A percentile compares a stretch with the other conserved stretches of the same genome.
phyloP scores from a whole-genome alignment of 1,140 invertebrate genomes.

The Parasteatoda tepidariorum region DNA sequence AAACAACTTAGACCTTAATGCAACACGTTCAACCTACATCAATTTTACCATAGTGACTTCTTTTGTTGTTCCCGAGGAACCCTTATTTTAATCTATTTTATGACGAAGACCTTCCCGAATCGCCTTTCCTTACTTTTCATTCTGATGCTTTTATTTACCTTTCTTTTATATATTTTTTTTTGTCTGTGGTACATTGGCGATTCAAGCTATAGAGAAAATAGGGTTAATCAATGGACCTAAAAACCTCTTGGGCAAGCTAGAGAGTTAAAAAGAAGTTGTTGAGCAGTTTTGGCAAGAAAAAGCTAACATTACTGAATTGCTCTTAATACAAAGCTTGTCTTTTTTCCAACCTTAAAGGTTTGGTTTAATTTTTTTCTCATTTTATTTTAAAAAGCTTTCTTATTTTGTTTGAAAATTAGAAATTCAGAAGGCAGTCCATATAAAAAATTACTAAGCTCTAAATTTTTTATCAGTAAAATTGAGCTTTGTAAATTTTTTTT shows the following conservation, averaged over 20 bases:
- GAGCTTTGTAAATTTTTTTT: too few species aligned
- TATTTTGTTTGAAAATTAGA: too few species aligned
- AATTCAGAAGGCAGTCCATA: too few species aligned
- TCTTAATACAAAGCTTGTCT: constrained; percentile 35
- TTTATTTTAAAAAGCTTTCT: too few species aligned
- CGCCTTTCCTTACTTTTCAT: constrained; percentile 35
- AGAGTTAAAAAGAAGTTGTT: constrained; percentile 36
- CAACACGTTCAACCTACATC: constrained; percentile 40
- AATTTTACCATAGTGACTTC: constrained; percentile 2
- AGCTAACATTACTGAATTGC: constrained; percentile 53
- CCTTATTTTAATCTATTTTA: constrained; percentile 57
- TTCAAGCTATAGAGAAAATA: constrained; percentile 45
- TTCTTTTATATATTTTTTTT: constrained; percentile 15
- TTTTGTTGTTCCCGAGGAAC: neutral
- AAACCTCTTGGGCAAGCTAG: constrained; percentile 7
- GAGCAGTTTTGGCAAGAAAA: constrained; percentile 27
- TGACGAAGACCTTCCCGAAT: constrained; percentile 23
- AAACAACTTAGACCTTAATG: neutral
- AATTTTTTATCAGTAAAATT: too few species aligned
- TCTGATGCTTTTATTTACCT: constrained; percentile 27
- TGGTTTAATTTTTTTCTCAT: too few species aligned
- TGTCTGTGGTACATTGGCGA: neutral
- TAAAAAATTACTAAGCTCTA: too few species aligned
- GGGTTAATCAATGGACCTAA: constrained; percentile 49
- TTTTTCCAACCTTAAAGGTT: neutral